Conservation (phyloP, 1,140 invertebrate genomes). For the Colletes gigas region DNA sequence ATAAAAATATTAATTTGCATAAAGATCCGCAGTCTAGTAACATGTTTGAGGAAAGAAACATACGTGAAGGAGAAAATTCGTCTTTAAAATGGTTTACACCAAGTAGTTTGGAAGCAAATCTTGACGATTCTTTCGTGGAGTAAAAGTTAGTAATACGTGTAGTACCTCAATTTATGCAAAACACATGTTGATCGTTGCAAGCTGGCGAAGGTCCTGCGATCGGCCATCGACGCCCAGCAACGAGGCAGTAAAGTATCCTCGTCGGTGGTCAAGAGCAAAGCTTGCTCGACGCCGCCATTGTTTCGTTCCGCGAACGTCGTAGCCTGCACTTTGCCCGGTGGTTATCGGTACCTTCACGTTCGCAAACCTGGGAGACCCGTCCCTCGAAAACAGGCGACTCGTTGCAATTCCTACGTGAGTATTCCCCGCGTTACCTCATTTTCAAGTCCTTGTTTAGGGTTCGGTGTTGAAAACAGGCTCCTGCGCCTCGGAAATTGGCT, state of each 20-base stretch:
- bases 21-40: too few relatives aligned
- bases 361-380: slow-evolving; percentile 65
- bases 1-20: too few relatives aligned
- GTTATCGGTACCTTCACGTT: slow-evolving; percentile 74
- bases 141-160: too few relatives aligned
- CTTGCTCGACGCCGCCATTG: slow-evolving; percentile 32
- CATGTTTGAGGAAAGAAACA: too few relatives aligned
- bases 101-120: too few relatives aligned
- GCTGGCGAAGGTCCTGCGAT: slow-evolving; percentile 76
- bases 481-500: slow-evolving; percentile 78
- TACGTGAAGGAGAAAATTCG: too few relatives aligned
- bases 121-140: too few relatives aligned
- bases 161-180: too few relatives aligned
- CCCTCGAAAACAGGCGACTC: slow-evolving; percentile 22
- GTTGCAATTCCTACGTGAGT: slow-evolving; percentile 53
- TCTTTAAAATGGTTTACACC: too few relatives aligned
- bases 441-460: slow-evolving; percentile 63
- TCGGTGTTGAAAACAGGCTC: slow-evolving; percentile 78
- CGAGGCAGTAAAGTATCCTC: background rate
- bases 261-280: slow-evolving; percentile 12
- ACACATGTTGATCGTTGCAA: slow-evolving; percentile 46
- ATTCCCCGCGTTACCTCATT: background rate
- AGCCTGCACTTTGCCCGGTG: slow-evolving; percentile 73
- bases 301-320: slow-evolving; percentile 64
- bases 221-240: slow-evolving; percentile 72